Percentiles rank a stretch among this genome's conserved stretches.
These are phyloP conservation scores for Ectemnius cavifrons DNA, from an alignment of 2,888 invertebrate species.

Conservation along the genomic window DNA sequence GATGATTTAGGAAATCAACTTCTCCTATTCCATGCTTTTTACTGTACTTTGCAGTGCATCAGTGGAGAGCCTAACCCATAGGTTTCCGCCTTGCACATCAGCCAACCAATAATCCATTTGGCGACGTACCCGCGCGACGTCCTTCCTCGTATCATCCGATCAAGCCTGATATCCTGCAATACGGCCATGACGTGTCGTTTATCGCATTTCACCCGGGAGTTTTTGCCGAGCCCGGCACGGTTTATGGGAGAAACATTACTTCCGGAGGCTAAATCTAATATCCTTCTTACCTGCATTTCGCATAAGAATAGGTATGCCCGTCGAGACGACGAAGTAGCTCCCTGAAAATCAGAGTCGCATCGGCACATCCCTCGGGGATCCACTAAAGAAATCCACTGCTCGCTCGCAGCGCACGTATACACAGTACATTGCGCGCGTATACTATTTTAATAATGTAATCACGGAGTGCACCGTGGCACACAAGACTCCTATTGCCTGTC, in stretches of 20 bases:
- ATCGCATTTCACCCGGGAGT: constrained; percentile 55
- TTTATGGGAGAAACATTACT: constrained; percentile 52
- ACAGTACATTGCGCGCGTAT: constrained; percentile 17
- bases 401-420: constrained; percentile 14
- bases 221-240: constrained; percentile 29
- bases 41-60: too few species aligned
- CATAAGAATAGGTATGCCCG: constrained; percentile 54
- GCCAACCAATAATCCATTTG: constrained; percentile 47
- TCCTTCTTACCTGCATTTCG: constrained; percentile 56
- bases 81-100: constrained; percentile 9
- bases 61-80: too few species aligned
- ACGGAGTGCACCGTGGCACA: neutral
- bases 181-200: constrained; percentile 55
- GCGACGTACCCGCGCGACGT: constrained; percentile 37
- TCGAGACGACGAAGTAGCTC: constrained; percentile 38
- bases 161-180: constrained; percentile 54
- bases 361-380: constrained; percentile 42
- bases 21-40: too few species aligned
- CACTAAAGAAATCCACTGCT: constrained; percentile 35
- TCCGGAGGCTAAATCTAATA: constrained; percentile 59
- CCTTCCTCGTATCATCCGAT: constrained; percentile 27
- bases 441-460: constrained; percentile 47
- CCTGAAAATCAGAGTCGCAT: constrained; percentile 51
- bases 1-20: too few species aligned
- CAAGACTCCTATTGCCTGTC: neutral